Evolutionary conservation across 2,888 invertebrate species (phyloP), one percentile per base, ranked within the genome.

Genomic region (Platerodrilus igneus): DNA sequence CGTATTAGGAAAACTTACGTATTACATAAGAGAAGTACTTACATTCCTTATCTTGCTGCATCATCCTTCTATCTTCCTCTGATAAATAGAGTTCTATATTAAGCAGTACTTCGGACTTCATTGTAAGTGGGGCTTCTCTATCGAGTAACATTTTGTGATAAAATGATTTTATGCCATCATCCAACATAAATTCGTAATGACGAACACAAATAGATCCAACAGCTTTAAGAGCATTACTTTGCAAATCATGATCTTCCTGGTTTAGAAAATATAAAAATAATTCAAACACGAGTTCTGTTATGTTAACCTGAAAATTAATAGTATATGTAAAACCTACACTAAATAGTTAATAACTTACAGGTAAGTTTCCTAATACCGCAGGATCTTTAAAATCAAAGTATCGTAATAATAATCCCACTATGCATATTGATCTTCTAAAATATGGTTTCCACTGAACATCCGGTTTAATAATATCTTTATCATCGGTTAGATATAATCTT

Each of bases 11-110:
- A n/a, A n/a, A n/a, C n/a, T n/a, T n/a, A n/a, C n/a, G n/a, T n/a
- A n/a, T n/a, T n/a, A n/a, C n/a, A n/a, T 25, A 69, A n/a, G n/a
- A n/a, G n/a, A n/a, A n/a, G n/a, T n/a, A n/a, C 77, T 71, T 63
- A 80, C 83, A 93, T 67, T 93, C 90, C 61, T 84, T 84, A 69
- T 94, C 93, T 62, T 89, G 89, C 59, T 86, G 83, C 52, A 90
- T 85, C 88, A 93, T 91, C 56, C 88, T 76, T 57, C 85, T 81
- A 67, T 95, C 95, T 58, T 94, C 94, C 66, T 92, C 93, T 52
- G 83, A 80, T 56, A 95, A 75, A 70, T 94, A 95, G 67, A 85
- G 79, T 70, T 91, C 89, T 45, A 95, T 82, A 63, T 95, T 95
- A 57, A 81, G 81, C 50, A 94, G 73, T 26, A 87, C 86, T 58